These are phyloP conservation scores for Borostomias antarcticus DNA, from an alignment of 2,797 vertebrate genomes.

Conservation along the genomic window DNA sequence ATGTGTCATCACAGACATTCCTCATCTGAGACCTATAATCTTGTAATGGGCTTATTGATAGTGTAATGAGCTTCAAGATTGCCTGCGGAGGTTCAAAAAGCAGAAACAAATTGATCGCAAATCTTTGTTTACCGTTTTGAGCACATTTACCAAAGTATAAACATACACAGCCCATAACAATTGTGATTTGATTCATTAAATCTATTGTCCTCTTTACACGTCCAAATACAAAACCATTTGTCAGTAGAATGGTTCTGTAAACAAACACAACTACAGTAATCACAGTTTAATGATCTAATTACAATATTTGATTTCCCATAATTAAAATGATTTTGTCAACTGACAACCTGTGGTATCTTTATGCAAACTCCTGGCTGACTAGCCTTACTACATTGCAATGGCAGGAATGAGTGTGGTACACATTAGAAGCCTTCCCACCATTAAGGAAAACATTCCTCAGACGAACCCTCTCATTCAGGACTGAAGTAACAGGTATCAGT, in stretches of 20 bases:
- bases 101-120: slow-evolving; percentile 5
- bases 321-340: not conserved
- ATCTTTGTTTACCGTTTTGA: not conserved
- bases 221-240: not conserved
- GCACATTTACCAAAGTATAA: not conserved
- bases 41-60: slow-evolving; percentile 23
- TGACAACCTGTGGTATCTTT: not conserved
- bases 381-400: not conserved
- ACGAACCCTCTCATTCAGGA: not conserved
- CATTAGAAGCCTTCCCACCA: not conserved
- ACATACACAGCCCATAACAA: not conserved
- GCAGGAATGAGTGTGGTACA: not conserved
- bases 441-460: not conserved
- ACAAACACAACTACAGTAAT: slow-evolving; percentile 6
- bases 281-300: slow-evolving; percentile 17
- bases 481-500: not conserved
- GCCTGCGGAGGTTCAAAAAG: not conserved
- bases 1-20: slow-evolving; percentile 32
- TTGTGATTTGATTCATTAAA: not conserved
- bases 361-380: not conserved
- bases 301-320: slow-evolving; percentile 1
- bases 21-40: slow-evolving; percentile 43
- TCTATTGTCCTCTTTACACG: not conserved
- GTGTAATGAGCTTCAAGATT: not conserved
- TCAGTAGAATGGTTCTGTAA: not conserved